A percentile compares a stretch with the other conserved stretches of the same genome.
phyloP scores from a whole-genome alignment of 92 coral and sea anemone species.

The Zoanthus gigantus region DNA sequence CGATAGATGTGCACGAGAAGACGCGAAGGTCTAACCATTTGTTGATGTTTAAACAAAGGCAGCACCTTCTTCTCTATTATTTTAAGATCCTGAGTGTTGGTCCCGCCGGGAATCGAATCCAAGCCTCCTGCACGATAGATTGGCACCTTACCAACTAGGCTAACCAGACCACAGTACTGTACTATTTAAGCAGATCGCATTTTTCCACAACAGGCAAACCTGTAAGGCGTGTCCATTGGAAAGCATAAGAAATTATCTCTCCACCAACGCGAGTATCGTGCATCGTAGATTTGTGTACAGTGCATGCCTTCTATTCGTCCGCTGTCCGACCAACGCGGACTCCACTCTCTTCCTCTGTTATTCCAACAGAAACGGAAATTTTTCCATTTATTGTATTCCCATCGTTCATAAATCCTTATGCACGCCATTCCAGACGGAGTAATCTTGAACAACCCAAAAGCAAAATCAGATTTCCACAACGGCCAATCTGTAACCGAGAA shows the following conservation, averaged over 20 bases:
- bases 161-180: no score
- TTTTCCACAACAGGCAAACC: neutral
- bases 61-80: no score
- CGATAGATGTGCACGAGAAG: no score
- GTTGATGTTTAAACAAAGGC: no score
- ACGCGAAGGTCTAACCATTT: no score
- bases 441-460: slow-evolving; percentile 8
- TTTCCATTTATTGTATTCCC: neutral
- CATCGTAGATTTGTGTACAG: slow-evolving; percentile 39
- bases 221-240: slow-evolving; percentile 26
- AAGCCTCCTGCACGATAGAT: no score
- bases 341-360: slow-evolving; percentile 19
- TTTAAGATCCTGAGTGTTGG: no score
- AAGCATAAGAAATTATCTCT: slow-evolving; percentile 45
- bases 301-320: slow-evolving; percentile 37
- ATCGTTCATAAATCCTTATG: slow-evolving; percentile 29
- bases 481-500: slow-evolving; percentile 16
- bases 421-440: slow-evolving; percentile 25
- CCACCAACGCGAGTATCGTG: slow-evolving; percentile 24
- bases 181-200: neutral
- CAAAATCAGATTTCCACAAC: slow-evolving; percentile 25
- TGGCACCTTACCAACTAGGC: no score
- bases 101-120: no score
- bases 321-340: slow-evolving; percentile 48
- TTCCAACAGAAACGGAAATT: slow-evolving; percentile 35